phyloP scores from a whole-genome alignment of 2,797 vertebrate genomes.

The Sibirionetta formosa region DNA sequence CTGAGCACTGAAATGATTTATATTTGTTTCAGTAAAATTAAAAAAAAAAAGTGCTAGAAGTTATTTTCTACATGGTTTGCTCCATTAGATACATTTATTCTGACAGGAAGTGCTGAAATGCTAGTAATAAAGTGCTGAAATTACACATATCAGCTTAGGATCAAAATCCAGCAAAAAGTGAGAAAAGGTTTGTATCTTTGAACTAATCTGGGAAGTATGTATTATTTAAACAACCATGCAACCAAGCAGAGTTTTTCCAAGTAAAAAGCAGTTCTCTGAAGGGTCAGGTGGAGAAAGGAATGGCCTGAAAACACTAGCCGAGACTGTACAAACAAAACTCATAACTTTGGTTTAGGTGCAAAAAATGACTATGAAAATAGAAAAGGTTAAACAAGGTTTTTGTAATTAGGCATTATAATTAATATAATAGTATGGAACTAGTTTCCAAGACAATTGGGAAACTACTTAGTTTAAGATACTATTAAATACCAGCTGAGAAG shows the following conservation, averaged over 20 bases:
- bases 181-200: background rate
- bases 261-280: slow-evolving; percentile 18
- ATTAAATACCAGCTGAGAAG: background rate
- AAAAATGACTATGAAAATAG: background rate
- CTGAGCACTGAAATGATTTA: slow-evolving; percentile 62
- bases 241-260: background rate
- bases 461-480: background rate
- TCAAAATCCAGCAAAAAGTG: slow-evolving; percentile 47
- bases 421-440: background rate
- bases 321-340: background rate
- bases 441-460: background rate
- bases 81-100: slow-evolving; percentile 69
- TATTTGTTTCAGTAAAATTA: slow-evolving; percentile 63
- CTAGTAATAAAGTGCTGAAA: slow-evolving; percentile 38
- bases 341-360: background rate
- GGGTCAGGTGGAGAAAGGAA: background rate
- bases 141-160: slow-evolving; percentile 12
- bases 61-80: slow-evolving; percentile 76
- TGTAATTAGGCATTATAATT: background rate
- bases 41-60: slow-evolving; percentile 40
- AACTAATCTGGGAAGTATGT: background rate
- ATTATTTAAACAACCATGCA: slow-evolving; percentile 34
- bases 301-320: background rate
- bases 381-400: background rate
- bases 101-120: slow-evolving; percentile 63